These are phyloP conservation scores for Patella pellucida DNA, from an alignment of 2,888 invertebrate genomes.

Conservation along the genomic window DNA sequence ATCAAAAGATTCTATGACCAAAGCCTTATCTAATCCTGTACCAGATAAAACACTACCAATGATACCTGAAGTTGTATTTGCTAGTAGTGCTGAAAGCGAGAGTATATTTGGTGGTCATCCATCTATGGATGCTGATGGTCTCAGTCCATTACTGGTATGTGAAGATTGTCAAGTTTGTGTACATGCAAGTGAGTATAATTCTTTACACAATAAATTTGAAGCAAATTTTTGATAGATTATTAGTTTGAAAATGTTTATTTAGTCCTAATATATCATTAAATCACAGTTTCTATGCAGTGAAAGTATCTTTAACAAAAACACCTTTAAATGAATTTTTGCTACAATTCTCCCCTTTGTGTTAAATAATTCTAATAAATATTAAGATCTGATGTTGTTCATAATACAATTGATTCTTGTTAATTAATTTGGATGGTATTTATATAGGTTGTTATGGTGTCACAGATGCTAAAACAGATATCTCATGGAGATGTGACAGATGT, in stretches of 20 bases:
- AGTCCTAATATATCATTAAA: too few relatives aligned
- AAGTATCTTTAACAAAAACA: too few relatives aligned
- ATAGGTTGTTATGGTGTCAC: slow-evolving; percentile 66
- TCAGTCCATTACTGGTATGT: slow-evolving; percentile 74
- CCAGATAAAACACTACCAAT: slow-evolving; percentile 56
- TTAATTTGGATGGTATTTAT: too few relatives aligned
- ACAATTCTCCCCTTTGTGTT: too few relatives aligned
- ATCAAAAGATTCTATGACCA: too few relatives aligned
- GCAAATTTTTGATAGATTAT: too few relatives aligned
- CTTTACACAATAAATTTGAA: not conserved
- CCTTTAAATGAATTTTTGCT: too few relatives aligned
- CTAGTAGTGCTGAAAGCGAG: slow-evolving; percentile 56
- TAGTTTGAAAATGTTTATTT: not conserved
- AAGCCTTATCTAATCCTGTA: not conserved
- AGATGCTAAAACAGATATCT: slow-evolving; percentile 30
- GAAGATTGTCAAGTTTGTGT: slow-evolving; percentile 75
- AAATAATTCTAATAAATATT: too few relatives aligned
- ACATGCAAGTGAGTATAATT: slow-evolving; percentile 72
- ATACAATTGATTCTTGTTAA: too few relatives aligned
- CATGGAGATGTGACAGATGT: slow-evolving; percentile 61
- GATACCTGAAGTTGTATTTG: slow-evolving; percentile 68
- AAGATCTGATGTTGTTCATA: too few relatives aligned
- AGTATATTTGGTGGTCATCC: slow-evolving; percentile 51
- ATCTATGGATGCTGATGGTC: slow-evolving; percentile 57
- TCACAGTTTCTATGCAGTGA: too few relatives aligned